Evolutionary conservation across 2,888 invertebrate genomes (phyloP).

Genomic region (Drosophila pseudotalamancana): DNA sequence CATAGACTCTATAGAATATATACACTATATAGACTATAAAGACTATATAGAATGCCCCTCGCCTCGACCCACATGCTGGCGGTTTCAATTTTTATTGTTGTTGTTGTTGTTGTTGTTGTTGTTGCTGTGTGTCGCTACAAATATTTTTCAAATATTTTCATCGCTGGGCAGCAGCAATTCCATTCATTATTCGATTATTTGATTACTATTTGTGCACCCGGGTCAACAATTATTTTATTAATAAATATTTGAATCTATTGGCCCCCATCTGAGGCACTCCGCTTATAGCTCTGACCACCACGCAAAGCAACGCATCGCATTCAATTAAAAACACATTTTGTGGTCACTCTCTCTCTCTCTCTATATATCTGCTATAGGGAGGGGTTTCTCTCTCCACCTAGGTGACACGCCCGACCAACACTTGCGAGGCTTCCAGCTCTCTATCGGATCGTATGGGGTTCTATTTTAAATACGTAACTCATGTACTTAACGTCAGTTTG

Average conservation of each 20-base stretch:
- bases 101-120: too few species aligned
- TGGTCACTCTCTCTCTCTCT: too few species aligned
- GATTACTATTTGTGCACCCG: constrained; percentile 58
- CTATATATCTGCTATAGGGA: too few species aligned
- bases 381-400: not conserved
- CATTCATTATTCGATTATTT: constrained; percentile 71
- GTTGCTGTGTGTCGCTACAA: constrained; percentile 58
- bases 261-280: constrained; percentile 64
- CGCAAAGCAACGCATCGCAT: constrained; percentile 57
- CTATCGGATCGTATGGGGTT: constrained; percentile 19
- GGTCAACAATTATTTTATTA: constrained; percentile 75
- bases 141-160: constrained; percentile 75
- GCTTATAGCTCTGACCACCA: constrained; percentile 34
- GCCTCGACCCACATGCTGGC: constrained; percentile 53
- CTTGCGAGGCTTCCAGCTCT: constrained; percentile 38
- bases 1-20: constrained; percentile 7
- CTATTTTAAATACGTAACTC: constrained; percentile 39
- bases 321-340: constrained; percentile 78
- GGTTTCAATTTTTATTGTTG: too few species aligned
- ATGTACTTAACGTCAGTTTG: constrained; percentile 51
- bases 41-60: not conserved
- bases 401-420: constrained; percentile 18
- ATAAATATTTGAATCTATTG: constrained; percentile 71
- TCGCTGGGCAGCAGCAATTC: constrained; percentile 25
- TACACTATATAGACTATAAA: too few species aligned